Percentiles rank a stretch among this genome's conserved stretches.
Evolutionary conservation across 2,888 invertebrate genomes (phyloP).

Genomic region (Tenthredo distinguenda): DNA sequence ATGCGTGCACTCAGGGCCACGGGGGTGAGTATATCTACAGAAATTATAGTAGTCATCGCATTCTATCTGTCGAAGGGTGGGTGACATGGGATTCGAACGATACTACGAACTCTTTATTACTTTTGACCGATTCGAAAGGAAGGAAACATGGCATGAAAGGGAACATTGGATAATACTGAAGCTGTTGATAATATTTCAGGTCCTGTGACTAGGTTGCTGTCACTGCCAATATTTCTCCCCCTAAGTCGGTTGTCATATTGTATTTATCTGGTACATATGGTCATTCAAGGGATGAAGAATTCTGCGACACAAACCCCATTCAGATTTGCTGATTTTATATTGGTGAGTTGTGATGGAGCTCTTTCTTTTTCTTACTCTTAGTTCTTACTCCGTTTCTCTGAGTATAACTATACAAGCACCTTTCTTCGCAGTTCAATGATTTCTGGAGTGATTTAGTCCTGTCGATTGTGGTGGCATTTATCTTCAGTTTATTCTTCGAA

Average conservation of each 20-base stretch:
- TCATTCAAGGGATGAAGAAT: conserved; percentile 56
- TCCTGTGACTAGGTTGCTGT: conserved; percentile 59
- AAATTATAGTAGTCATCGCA: not conserved
- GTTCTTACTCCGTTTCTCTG: not conserved
- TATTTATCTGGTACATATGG: conserved; percentile 63
- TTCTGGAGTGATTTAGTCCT: conserved; percentile 54
- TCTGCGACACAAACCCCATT: conserved; percentile 46
- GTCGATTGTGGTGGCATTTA: conserved; percentile 48
- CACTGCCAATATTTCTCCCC: conserved; percentile 61
- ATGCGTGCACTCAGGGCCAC: conserved; percentile 78
- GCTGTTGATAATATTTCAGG: conserved; percentile 56
- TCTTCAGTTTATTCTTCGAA: conserved; percentile 56
- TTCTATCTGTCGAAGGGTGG: no score
- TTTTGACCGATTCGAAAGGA: not conserved
- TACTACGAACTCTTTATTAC: no score
- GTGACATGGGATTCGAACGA: no score
- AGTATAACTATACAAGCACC: not conserved
- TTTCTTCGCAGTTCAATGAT: conserved; percentile 48
- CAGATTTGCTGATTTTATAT: conserved; percentile 53
- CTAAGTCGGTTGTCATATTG: conserved; percentile 65
- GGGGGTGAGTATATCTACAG: conserved; percentile 73
- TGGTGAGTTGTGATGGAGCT: conserved; percentile 49
- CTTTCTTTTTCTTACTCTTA: not conserved
- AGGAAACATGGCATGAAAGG: not conserved
- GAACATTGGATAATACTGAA: not conserved